Evolutionary conservation across 2,888 invertebrate genomes (phyloP), one percentile per base, ranked within the genome.

Genomic region (Eilema griseolum): DNA sequence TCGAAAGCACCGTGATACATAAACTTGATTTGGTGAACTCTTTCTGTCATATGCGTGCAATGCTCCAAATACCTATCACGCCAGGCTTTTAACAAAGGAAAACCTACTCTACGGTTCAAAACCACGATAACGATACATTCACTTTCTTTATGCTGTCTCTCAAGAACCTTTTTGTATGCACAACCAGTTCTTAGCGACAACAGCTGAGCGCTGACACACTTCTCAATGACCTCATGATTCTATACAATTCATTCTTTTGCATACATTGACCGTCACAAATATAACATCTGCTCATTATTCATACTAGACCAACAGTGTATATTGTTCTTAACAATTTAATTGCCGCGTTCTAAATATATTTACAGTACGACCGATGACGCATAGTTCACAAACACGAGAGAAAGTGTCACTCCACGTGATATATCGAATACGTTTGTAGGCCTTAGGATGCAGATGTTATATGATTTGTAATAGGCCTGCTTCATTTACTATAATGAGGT

Each of bases 121-220:
- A 75, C 79, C 76, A 75, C 81, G 69, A 84, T 83, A 88, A 85
- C 84, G 74, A 77, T 77, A 65, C 74, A 46, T 86, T 90, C 87
- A 90, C 93, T 93, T 93, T 93, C 93, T 91, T 91, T 80, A 84
- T 83, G 85, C 85, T 86, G 82, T 83, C 83, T 80, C 79, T 74
- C 82, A 77, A 79, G 70, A 81, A 79, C 81, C 79, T 84, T 85
- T 92, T 89, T 88, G 88, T 92, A 92, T 92, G 90, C 92, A 85
- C 80, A 82, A 83, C 86, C 81, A 80, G 87, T 85, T 76, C 71
- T 76, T 71, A 67, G 76, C 77, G 79, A 86, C 84, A 75, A 85
- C 86, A 75, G 74, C 41, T 41, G 41, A 41, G 41, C 79, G 78
- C 65, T 89, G 90, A 87, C 91, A 88, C 74, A 90, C 89, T 86